Evolutionary conservation across 2,113 vertebrate species (phyloP).

Genomic region (Mastomys natalensis): DNA sequence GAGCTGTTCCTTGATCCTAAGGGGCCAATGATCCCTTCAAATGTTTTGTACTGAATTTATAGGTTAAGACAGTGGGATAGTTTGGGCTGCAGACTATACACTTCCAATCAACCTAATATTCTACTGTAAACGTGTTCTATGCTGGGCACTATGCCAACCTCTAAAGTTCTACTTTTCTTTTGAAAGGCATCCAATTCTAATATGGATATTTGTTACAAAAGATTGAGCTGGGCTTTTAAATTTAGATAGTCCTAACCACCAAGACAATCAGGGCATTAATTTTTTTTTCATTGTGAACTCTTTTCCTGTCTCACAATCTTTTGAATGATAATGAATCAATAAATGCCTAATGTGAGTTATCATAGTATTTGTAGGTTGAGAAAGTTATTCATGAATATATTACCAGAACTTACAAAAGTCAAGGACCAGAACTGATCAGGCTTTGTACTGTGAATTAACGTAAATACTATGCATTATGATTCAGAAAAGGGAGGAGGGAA

Average conservation of each 20-base stretch:
- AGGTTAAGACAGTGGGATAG: background rate
- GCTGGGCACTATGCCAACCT: background rate
- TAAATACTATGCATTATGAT: background rate
- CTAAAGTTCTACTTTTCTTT: slow-evolving; percentile 9
- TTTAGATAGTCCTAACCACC: slow-evolving; percentile 39
- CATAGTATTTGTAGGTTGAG: background rate
- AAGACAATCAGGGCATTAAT: slow-evolving; percentile 56
- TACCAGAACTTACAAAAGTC: background rate
- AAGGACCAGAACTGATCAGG: slow-evolving; percentile 37
- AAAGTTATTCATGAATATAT: slow-evolving; percentile 24
- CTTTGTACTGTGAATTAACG: slow-evolving; percentile 40
- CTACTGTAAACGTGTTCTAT: background rate
- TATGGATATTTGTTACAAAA: slow-evolving; percentile 19
- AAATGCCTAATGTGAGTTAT: background rate
- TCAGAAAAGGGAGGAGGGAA: background rate
- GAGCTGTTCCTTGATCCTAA: background rate
- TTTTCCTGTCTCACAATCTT: background rate
- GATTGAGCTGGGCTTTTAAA: slow-evolving; percentile 56
- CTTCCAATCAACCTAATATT: background rate
- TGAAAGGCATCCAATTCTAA: slow-evolving; percentile 55
- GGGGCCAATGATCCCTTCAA: background rate
- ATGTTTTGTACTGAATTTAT: background rate
- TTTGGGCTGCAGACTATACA: background rate
- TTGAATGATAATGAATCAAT: slow-evolving; percentile 33
- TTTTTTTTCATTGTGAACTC: slow-evolving; percentile 28